Base-by-base conservation (phyloP, 92 coral and sea anemone genomes). In the Diadumene lineata region DNA sequence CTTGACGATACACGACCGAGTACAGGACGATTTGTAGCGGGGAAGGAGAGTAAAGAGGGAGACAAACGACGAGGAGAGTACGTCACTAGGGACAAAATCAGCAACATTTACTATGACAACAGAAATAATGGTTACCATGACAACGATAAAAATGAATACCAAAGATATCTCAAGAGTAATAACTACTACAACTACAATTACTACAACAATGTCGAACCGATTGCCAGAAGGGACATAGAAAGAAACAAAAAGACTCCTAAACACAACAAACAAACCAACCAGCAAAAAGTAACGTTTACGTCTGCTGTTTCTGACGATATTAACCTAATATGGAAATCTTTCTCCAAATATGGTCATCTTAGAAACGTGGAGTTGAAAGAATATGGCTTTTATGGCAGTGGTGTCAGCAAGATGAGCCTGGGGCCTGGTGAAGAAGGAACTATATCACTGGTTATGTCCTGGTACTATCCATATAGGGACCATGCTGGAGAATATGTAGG, bases 391-490 rank as follows among this genome's bases (percentile, higher is more conserved):
- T 88, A 91, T 79, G 97, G 97, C 31, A 86, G 90, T 72, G 75
- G 79, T 28, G 79, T 86, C 46, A 85, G 89, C 25, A 85, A 78
- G 55, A 92, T 85, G 34, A 91, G 68, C 13, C 81, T 91, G 28
- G 85, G 90, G 72, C 84, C 97, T 57, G 93, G 97, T 34, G 85
- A 88, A 50, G 81, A 73, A 32, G 97, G 87, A 38, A 82, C 93
- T 0, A 25, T 91, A 76, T 84, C 97, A 44, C 67, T 91, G 33
- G 90, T 91, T 50, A 76, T 91, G 85, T 85, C 93, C 66, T 91
- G 93, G 97, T 62, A 84, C 89, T 91, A 91, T 70, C 97, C 97
- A 19, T 77, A 78, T 78, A 82, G 97, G 85, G 93, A 91, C 80
- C 97, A 91, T 64, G 61, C 90, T 38, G 90, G 97, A 33, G 69